Percentiles rank a stretch among this genome's conserved stretches.
Conservation (phyloP, 2,888 invertebrate genomes). For the Blastobasis lacticolella region DNA sequence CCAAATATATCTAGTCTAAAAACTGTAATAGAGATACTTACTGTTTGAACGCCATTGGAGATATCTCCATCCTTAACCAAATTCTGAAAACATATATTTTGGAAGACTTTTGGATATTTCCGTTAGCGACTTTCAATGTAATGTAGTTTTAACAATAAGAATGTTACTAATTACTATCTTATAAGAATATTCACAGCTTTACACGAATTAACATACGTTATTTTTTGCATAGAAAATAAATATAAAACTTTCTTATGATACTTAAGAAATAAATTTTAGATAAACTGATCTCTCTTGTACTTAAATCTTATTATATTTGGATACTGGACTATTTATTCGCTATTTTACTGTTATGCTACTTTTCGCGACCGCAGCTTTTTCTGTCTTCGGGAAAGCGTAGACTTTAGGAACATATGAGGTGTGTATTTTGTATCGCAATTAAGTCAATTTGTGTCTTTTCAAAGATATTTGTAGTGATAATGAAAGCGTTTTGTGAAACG, state of each 20-base stretch:
- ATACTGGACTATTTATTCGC: slow-evolving; percentile 23
- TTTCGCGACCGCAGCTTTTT: background rate
- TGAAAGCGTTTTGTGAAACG: slow-evolving; percentile 36
- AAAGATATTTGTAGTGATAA: slow-evolving; percentile 38
- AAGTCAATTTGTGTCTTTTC: slow-evolving; percentile 50
- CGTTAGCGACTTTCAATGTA: slow-evolving; percentile 51
- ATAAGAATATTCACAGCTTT: slow-evolving; percentile 39
- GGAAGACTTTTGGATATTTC: slow-evolving; percentile 64
- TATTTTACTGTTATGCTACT: slow-evolving; percentile 27
- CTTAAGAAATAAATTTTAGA: slow-evolving; percentile 29
- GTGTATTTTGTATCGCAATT: slow-evolving; percentile 29
- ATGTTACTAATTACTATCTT: slow-evolving; percentile 24
- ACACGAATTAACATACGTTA: slow-evolving; percentile 28
- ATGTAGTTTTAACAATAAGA: slow-evolving; percentile 37
- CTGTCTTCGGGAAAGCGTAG: too few relatives aligned
- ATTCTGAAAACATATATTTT: slow-evolving; percentile 55
- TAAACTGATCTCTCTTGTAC: too few relatives aligned
- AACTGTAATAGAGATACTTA: slow-evolving; percentile 11
- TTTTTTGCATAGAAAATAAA: slow-evolving; percentile 35
- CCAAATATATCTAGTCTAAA: slow-evolving; percentile 36
- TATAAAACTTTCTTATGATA: slow-evolving; percentile 46
- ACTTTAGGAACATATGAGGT: too few relatives aligned
- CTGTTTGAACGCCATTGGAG: slow-evolving; percentile 22
- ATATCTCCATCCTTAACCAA: slow-evolving; percentile 38
- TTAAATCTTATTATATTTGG: too few relatives aligned